Evolutionary conservation across 2,113 vertebrate species (phyloP).

Genomic region (Romanogobio albipinnatus): DNA sequence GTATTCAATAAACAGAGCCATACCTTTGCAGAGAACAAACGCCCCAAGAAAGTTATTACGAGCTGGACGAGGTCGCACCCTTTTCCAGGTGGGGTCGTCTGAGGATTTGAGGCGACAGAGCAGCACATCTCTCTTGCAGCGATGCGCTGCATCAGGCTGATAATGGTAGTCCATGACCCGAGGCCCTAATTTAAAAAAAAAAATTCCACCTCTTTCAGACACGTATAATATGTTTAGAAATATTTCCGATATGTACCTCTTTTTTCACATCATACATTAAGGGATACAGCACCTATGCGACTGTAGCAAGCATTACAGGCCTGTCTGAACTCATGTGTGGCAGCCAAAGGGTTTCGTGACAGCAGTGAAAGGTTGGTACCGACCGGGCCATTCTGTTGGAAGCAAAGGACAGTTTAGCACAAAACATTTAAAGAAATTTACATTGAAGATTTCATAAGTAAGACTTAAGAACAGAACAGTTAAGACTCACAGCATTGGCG

Average conservation of each 20-base stretch:
- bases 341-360: conserved; percentile 93
- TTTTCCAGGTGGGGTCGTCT: conserved; percentile 91
- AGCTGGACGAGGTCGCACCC: conserved; percentile 91
- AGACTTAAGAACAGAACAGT: neutral
- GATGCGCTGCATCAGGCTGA: conserved; percentile 92
- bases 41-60: conserved; percentile 96
- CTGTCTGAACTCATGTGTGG: conserved; percentile 93
- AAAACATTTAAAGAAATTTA: neutral
- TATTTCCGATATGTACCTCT: neutral
- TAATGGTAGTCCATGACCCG: conserved; percentile 93
- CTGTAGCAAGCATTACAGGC: conserved; percentile 95
- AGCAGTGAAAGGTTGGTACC: conserved; percentile 85
- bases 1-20: neutral
- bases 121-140: conserved; percentile 91
- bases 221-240: neutral
- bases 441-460: neutral
- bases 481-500: conserved; percentile 70
- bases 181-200: conserved; percentile 75
- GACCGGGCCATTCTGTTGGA: conserved; percentile 77
- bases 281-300: conserved; percentile 84
- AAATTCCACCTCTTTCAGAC: neutral
- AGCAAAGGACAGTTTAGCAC: neutral
- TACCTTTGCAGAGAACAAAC: conserved; percentile 98
- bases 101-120: conserved; percentile 87
- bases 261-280: neutral